phyloP scores from a whole-genome alignment of 1,140 invertebrate species.

The Macrocentrus cingulum region DNA sequence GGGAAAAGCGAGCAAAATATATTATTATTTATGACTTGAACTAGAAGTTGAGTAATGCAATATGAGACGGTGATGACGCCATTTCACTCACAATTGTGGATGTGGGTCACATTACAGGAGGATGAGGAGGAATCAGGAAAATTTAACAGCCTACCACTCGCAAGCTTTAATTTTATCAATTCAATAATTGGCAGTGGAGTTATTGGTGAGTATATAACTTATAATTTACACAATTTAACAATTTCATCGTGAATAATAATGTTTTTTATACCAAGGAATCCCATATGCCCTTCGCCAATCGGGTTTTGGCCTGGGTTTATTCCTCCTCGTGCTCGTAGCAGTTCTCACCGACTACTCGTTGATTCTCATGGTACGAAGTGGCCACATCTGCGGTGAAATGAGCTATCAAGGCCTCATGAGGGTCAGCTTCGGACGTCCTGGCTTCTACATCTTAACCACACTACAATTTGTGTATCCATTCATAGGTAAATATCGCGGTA shows the following conservation, averaged over 20 bases:
- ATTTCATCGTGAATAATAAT: too few species aligned
- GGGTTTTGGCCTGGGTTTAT: conserved; percentile 76
- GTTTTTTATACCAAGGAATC: conserved; percentile 63
- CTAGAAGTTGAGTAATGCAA: neutral
- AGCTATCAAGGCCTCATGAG: conserved; percentile 86
- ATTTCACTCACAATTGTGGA: neutral
- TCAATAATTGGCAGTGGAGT: conserved; percentile 90
- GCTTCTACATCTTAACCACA: conserved; percentile 76
- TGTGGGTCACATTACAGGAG: conserved; percentile 41
- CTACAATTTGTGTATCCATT: conserved; percentile 87
- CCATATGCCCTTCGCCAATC: conserved; percentile 81
- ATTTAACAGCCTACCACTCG: conserved; percentile 70
- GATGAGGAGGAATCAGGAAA: conserved; percentile 60
- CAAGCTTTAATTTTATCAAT: conserved; percentile 91
- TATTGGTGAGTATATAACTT: conserved; percentile 80
- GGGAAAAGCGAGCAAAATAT: neutral
- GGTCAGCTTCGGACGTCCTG: conserved; percentile 77
- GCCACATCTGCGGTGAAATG: conserved; percentile 77
- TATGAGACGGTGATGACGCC: neutral
- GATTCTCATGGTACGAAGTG: conserved; percentile 78
- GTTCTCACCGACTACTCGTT: conserved; percentile 83
- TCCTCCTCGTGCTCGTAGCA: conserved; percentile 75
- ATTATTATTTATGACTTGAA: too few species aligned
- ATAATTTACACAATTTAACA: too few species aligned
- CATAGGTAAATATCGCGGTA: conserved; percentile 62